Evolutionary conservation across 2,797 vertebrate genomes (phyloP).

Genomic region (Acomys russatus): DNA sequence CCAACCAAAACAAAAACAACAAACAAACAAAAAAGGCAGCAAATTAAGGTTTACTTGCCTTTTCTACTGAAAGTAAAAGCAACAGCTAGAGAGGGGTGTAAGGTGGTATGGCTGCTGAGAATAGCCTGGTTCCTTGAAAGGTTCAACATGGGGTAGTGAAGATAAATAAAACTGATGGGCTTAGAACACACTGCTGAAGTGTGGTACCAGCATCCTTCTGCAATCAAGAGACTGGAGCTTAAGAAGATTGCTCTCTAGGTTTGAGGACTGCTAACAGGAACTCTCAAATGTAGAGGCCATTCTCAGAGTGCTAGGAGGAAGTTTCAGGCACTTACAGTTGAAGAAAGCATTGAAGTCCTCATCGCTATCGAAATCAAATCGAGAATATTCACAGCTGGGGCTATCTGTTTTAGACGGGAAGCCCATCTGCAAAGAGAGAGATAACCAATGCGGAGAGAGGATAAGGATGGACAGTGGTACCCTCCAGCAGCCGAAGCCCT

Average conservation of each 20-base stretch:
- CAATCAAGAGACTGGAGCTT: neutral
- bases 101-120: neutral
- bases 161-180: neutral
- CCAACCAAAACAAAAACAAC: too few species aligned
- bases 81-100: neutral
- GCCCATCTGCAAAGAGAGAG: constrained; percentile 91
- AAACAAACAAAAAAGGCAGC: neutral
- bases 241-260: neutral
- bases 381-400: constrained; percentile 95
- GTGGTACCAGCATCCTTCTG: neutral
- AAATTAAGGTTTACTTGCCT: constrained; percentile 21
- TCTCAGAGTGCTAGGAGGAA: constrained; percentile 23
- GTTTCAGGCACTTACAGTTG: constrained; percentile 91
- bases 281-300: neutral
- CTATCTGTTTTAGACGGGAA: constrained; percentile 96
- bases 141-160: neutral
- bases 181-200: neutral
- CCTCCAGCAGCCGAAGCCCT: constrained; percentile 5
- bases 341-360: constrained; percentile 98
- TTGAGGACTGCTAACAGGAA: neutral
- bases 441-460: constrained; percentile 12
- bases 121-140: constrained; percentile 2
- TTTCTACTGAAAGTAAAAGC: constrained; percentile 58
- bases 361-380: constrained; percentile 97
- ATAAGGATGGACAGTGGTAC: constrained; percentile 29